Base-by-base conservation (phyloP, 2,888 invertebrate genomes). In the Tipula unca region DNA sequence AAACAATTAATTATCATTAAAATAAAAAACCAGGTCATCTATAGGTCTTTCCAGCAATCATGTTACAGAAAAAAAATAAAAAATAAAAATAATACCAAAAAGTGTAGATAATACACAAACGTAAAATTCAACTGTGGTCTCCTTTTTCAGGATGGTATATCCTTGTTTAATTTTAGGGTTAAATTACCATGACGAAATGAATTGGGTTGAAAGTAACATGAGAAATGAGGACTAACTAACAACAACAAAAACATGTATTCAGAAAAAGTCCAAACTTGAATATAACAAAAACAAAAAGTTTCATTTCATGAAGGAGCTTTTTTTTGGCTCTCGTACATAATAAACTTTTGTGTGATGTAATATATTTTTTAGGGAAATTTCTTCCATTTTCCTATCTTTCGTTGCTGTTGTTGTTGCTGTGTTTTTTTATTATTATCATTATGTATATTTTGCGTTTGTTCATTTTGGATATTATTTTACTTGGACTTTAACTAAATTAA, bases 151-250 rank as follows among this genome's bases (percentile, higher is more conserved):
- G 25, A 69, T 25, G 25, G 25, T 25, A 54, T 25, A 69, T 69
- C 69, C 69, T 69, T 69, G 69, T 69, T 69, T 69, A 69, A 69
- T 69, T 69, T 69, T 25, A 69, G 69, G 69, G 69, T 69, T 69
- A 69, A 69, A 69, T 69, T 69, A 69, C 69, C 69, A 69, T 69
- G 69, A 69, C 25, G 69, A 69, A 69, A 69, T 69, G 69, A 69
- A 69, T 69, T 69, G 69, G 69, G 69, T 69, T 69, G 69, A 69
- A 69, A 69, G 69, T 69, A 69, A 69, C 69, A 69, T 69, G 69
- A 69, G 69, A 69, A 25, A 69, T 69, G 69, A 69, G 69, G 25
- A 25, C 25, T 25, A 69, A 69, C 69, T 69, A 69, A 25, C 69
- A 69, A 25, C 6, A 69, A 20, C 25, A 48, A 48, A 69, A 20